Conservation (phyloP, 2,797 vertebrate genomes). For the Pterois miles region DNA sequence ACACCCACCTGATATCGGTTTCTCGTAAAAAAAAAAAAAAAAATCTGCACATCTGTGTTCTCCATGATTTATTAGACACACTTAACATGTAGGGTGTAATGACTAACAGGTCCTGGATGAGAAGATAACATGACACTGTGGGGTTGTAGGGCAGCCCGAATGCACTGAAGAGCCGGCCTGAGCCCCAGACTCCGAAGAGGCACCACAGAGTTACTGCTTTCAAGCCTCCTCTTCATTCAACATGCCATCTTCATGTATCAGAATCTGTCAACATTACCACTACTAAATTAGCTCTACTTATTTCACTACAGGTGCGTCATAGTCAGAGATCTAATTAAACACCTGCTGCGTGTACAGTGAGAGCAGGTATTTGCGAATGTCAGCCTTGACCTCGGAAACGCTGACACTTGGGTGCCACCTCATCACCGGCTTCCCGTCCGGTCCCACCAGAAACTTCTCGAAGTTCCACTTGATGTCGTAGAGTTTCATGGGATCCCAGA, state of each 20-base stretch:
- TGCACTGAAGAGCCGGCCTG: constrained; percentile 90
- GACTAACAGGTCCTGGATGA: constrained; percentile 55
- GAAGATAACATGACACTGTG: constrained; percentile 75
- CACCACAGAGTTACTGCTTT: constrained; percentile 89
- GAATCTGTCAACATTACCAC: constrained; percentile 48
- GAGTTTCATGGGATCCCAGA: constrained; percentile 91
- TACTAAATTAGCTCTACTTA: no score
- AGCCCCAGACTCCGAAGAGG: constrained; percentile 82
- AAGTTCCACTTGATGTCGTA: constrained; percentile 99
- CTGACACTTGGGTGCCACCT: constrained; percentile 89
- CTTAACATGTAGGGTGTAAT: constrained; percentile 39
- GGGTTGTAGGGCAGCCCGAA: constrained; percentile 84
- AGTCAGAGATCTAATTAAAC: constrained; percentile 33
- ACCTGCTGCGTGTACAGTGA: constrained; percentile 19
- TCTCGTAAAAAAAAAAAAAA: neutral
- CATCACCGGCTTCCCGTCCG: constrained; percentile 87
- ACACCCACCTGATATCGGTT: neutral
- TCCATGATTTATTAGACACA: constrained; percentile 77
- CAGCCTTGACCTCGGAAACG: constrained; percentile 78
- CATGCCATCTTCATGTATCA: constrained; percentile 67
- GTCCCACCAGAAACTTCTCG: constrained; percentile 95
- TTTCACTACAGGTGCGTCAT: neutral
- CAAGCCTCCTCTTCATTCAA: constrained; percentile 88
- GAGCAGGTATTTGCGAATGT: constrained; percentile 81
- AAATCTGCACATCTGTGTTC: constrained; percentile 11